These are phyloP conservation scores for Syrmaticus mikado DNA, from an alignment of 2,113 vertebrate species.

Conservation along the genomic window DNA sequence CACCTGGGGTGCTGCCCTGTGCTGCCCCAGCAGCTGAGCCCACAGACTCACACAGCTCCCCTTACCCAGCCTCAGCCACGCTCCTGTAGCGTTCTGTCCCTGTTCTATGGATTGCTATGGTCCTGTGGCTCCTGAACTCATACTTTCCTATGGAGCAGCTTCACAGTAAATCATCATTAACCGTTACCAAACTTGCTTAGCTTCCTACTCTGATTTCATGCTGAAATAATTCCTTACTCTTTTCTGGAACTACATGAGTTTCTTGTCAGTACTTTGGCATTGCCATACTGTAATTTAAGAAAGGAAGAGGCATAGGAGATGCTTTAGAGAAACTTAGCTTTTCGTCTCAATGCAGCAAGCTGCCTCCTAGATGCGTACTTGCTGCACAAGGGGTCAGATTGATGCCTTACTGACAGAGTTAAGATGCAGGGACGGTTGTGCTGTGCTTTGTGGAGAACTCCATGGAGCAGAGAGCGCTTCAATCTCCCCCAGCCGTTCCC, in stretches of 20 bases:
- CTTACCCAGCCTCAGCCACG: not conserved
- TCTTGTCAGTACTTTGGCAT: not conserved
- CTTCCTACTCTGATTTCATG: not conserved
- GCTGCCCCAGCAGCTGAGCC: too few relatives aligned
- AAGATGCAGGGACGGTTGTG: not conserved
- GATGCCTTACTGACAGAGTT: not conserved
- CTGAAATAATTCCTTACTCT: not conserved
- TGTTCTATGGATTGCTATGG: not conserved
- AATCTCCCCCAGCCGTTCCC: not conserved
- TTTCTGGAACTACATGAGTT: not conserved
- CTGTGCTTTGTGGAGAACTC: not conserved
- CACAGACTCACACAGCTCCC: not conserved
- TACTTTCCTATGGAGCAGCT: not conserved
- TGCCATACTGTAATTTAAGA: not conserved
- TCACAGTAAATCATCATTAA: not conserved
- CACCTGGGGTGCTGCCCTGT: not conserved
- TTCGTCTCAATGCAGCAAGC: not conserved
- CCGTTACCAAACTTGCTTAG: not conserved
- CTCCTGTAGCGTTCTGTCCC: not conserved
- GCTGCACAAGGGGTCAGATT: not conserved
- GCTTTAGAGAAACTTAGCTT: not conserved
- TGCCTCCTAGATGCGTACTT: not conserved
- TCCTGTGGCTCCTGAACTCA: not conserved
- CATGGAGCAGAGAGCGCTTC: not conserved
- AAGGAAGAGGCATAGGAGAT: not conserved